Evolutionary conservation across 2,888 invertebrate genomes (phyloP).

Genomic region (Drosophila macrospina): DNA sequence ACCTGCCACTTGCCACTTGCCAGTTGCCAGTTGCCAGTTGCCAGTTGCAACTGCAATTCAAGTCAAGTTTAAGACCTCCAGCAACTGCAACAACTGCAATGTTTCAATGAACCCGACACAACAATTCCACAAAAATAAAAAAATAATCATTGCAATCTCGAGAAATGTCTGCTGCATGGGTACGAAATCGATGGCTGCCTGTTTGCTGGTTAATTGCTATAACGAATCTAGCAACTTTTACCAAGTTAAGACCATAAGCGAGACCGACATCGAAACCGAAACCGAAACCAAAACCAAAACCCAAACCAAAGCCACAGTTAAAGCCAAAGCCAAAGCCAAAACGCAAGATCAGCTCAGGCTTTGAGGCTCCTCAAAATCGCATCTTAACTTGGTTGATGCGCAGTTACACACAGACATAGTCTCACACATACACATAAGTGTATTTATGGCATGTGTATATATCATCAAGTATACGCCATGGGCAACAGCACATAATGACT

Average conservation of each 20-base stretch:
- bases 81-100: conserved; percentile 42
- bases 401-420: not conserved
- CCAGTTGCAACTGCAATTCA: conserved; percentile 64
- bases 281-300: conserved; percentile 33
- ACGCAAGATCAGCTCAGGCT: conserved; percentile 50
- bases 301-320: conserved; percentile 41
- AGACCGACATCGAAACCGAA: conserved; percentile 43
- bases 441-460: conserved; percentile 31
- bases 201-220: conserved; percentile 74
- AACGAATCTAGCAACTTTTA: conserved; percentile 81
- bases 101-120: conserved; percentile 75
- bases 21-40: conserved; percentile 34
- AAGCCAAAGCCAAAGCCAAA: conserved; percentile 34
- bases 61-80: conserved; percentile 76
- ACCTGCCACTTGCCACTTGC: conserved; percentile 30
- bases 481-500: conserved; percentile 75
- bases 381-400: conserved; percentile 24
- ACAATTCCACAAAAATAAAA: conserved; percentile 15
- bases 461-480: conserved; percentile 62
- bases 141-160: conserved; percentile 35
- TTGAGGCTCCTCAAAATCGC: conserved; percentile 34
- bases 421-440: not conserved
- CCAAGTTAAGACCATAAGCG: conserved; percentile 57
- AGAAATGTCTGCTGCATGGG: conserved; percentile 43
- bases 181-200: conserved; percentile 40